A percentile compares a stretch with the other conserved stretches of the same genome.
Conservation (phyloP, 2,888 invertebrate genomes). For the Eilema caniola region DNA sequence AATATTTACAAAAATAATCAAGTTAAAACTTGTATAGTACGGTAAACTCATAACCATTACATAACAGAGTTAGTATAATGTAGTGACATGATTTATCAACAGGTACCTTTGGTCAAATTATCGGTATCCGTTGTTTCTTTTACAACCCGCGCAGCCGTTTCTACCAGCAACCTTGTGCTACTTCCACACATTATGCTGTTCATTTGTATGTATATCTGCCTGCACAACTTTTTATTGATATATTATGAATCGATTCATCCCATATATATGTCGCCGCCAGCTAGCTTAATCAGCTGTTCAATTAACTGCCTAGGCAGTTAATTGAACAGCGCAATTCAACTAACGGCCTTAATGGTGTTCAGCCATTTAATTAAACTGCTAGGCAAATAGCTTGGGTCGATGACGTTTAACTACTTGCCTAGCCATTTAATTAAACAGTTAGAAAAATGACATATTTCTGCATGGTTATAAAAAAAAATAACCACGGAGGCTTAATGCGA, state of each 20-base stretch:
- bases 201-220: slow-evolving; percentile 61
- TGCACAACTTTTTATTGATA: slow-evolving; percentile 51
- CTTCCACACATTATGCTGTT: slow-evolving; percentile 68
- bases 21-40: not conserved
- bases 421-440: too few relatives aligned
- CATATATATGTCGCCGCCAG: too few relatives aligned
- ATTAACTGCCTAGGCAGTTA: too few relatives aligned
- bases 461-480: too few relatives aligned
- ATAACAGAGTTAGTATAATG: not conserved
- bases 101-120: slow-evolving; percentile 60
- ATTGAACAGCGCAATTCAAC: too few relatives aligned
- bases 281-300: too few relatives aligned
- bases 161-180: slow-evolving; percentile 77
- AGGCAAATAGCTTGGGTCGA: too few relatives aligned
- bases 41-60: not conserved
- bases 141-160: slow-evolving; percentile 62
- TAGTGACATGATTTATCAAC: not conserved
- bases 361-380: too few relatives aligned
- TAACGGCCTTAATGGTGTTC: too few relatives aligned
- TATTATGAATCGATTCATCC: slow-evolving; percentile 24
- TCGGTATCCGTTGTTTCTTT: slow-evolving; percentile 66
- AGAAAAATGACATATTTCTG: too few relatives aligned
- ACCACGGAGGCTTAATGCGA: too few relatives aligned
- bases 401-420: too few relatives aligned
- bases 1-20: not conserved